Percentiles rank a stretch among this genome's conserved stretches.
These are phyloP conservation scores for Aurelia aurita DNA, from an alignment of 30 jellyfish, hydroid and myxozoan species.

Conservation along the genomic window DNA sequence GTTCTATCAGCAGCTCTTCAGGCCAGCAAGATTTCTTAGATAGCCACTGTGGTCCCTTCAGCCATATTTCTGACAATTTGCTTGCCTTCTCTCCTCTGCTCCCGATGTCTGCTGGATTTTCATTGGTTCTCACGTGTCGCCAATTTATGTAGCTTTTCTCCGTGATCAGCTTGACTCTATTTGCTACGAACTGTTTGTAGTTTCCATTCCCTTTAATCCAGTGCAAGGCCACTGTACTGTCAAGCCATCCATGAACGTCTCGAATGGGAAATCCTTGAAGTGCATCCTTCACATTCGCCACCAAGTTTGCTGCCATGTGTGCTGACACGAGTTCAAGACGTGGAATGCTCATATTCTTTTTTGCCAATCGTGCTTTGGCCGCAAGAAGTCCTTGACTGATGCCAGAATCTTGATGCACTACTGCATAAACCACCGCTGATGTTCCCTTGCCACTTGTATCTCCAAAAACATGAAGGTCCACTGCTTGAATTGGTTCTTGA, in stretches of 20 bases:
- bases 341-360: constrained; percentile 56
- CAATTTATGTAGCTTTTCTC: constrained; percentile 56
- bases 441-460: constrained; percentile 73
- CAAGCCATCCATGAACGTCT: constrained; percentile 46
- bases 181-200: constrained; percentile 61
- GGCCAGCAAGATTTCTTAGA: neutral
- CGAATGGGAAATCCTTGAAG: neutral
- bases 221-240: constrained; percentile 72
- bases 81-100: constrained; percentile 68
- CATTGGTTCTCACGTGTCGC: constrained; percentile 70
- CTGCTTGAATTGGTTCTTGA: constrained; percentile 18
- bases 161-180: constrained; percentile 56
- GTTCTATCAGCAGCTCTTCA: neutral
- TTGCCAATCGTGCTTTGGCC: constrained; percentile 46
- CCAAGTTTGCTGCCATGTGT: constrained; percentile 68
- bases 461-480: constrained; percentile 78
- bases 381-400: constrained; percentile 54
- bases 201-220: constrained; percentile 62
- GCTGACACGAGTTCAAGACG: constrained; percentile 57
- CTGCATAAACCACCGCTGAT: constrained; percentile 68
- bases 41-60: constrained; percentile 3
- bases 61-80: neutral
- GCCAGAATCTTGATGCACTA: constrained; percentile 56
- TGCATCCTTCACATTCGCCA: constrained; percentile 34
- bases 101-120: constrained; percentile 77